These are phyloP conservation scores for Pedicia rivosa DNA, from an alignment of 2,888 invertebrate genomes.

Conservation along the genomic window DNA sequence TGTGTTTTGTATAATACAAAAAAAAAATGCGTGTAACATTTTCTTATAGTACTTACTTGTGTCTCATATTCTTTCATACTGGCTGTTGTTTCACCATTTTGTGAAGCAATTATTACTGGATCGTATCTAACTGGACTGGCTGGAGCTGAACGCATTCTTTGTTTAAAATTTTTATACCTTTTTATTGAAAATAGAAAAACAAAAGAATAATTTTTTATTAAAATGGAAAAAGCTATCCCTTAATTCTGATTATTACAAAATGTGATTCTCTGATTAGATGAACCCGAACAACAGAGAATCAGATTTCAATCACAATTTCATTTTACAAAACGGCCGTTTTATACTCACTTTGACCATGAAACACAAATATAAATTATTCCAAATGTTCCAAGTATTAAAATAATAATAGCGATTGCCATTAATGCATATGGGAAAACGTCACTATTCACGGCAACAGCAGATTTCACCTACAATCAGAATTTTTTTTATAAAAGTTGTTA, in stretches of 20 bases:
- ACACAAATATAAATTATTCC: conserved; percentile 88
- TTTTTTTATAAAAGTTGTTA: no score
- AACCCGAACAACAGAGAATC: no score
- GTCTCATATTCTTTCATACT: conserved; percentile 90
- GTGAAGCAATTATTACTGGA: conserved; percentile 38
- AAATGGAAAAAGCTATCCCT: background rate
- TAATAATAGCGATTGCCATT: conserved; percentile 77
- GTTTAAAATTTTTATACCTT: conserved; percentile 78
- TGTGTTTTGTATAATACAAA: no score
- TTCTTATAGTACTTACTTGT: conserved; percentile 36
- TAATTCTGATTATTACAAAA: background rate
- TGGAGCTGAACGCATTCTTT: conserved; percentile 55
- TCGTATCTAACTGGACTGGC: conserved; percentile 47
- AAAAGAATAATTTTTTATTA: background rate
- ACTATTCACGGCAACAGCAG: conserved; percentile 37
- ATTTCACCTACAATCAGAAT: no score
- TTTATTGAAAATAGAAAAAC: conserved; percentile 12
- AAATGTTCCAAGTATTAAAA: conserved; percentile 68
- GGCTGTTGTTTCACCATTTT: conserved; percentile 28
- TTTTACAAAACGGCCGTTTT: no score
- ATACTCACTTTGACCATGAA: conserved; percentile 73
- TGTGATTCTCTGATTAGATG: no score
- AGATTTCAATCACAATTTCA: no score
- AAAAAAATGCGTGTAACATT: no score
- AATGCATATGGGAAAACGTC: conserved; percentile 79